These are phyloP conservation scores for Drosophila rellima DNA, from an alignment of 2,888 invertebrate species.

Conservation along the genomic window DNA sequence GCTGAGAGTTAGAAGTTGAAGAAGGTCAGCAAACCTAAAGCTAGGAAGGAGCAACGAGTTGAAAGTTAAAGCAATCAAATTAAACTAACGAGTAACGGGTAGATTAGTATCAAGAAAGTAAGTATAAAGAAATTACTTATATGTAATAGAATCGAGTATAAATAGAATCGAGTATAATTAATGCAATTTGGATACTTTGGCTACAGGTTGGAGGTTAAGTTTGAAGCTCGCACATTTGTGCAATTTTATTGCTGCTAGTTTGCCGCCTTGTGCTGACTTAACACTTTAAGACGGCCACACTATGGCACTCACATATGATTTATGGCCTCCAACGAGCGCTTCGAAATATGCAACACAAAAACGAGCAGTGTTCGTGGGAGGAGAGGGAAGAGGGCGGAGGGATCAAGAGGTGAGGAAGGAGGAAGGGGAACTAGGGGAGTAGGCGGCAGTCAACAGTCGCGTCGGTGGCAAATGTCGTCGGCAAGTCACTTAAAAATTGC, in stretches of 20 bases:
- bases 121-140: neutral
- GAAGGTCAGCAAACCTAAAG: neutral
- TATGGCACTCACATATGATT: conserved; percentile 64
- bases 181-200: conserved; percentile 39
- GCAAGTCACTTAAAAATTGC: conserved; percentile 79
- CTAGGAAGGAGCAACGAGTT: neutral
- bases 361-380: conserved; percentile 13
- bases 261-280: conserved; percentile 63
- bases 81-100: neutral
- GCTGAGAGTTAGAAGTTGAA: neutral
- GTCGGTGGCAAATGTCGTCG: conserved; percentile 64
- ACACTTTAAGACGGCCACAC: conserved; percentile 67
- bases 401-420: neutral
- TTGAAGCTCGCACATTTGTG: conserved; percentile 42
- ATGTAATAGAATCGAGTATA: too few relatives aligned
- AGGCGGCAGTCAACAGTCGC: conserved; percentile 48
- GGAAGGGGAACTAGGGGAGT: too few relatives aligned
- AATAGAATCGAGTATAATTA: too few relatives aligned
- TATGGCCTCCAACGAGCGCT: conserved; percentile 64
- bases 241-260: conserved; percentile 44
- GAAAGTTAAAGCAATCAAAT: neutral
- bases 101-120: neutral
- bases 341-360: conserved; percentile 70
- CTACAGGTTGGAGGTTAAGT: conserved; percentile 8
- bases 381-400: neutral